Evolutionary conservation across 92 coral and sea anemone genomes (phyloP).

Genomic region (Palythoa grandiflora): DNA sequence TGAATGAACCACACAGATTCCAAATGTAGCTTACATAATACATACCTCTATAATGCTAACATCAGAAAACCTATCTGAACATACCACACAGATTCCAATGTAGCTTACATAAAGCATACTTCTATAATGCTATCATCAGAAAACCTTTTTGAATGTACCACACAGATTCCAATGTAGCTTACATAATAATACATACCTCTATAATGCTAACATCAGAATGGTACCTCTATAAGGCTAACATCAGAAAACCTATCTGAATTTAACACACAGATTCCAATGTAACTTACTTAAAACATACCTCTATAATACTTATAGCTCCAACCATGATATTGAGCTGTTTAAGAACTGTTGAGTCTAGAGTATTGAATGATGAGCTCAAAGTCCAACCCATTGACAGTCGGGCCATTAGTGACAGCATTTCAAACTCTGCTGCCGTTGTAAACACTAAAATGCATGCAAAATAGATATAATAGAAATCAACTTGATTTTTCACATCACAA

Average conservation of each 20-base stretch:
- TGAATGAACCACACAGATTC: no score
- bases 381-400: conserved; percentile 92
- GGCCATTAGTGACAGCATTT: conserved; percentile 90
- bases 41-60: no score
- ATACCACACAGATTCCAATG: not conserved
- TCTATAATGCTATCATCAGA: conserved; percentile 64
- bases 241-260: no score
- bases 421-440: conserved; percentile 82
- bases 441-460: conserved; percentile 53
- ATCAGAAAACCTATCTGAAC: no score
- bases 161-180: no score
- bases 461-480: not conserved
- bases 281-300: not conserved
- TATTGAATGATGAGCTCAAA: conserved; percentile 81
- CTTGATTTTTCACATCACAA: not conserved
- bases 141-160: no score
- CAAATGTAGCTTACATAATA: no score
- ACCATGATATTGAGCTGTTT: conserved; percentile 75
- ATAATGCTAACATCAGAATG: conserved; percentile 21
- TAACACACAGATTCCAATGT: not conserved
- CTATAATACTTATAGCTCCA: conserved; percentile 66
- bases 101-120: not conserved
- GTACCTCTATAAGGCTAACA: no score
- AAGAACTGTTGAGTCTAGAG: conserved; percentile 74
- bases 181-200: no score